phyloP scores from a whole-genome alignment of 2,797 vertebrate species.

The Syngnathus acus region DNA sequence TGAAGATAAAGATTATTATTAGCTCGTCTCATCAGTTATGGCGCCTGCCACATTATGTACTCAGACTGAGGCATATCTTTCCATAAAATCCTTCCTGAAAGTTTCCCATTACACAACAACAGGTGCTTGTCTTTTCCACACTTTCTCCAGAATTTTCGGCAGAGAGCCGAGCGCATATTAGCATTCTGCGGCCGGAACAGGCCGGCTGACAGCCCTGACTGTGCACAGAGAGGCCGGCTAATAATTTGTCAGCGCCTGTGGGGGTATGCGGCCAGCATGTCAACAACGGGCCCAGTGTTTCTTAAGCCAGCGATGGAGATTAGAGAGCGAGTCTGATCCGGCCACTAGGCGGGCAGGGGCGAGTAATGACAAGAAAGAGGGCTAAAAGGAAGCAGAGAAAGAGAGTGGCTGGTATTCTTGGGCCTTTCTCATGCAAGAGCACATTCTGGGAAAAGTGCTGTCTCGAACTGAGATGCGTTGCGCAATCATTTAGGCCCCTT shows the following conservation, averaged over 20 bases:
- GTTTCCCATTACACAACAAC: neutral
- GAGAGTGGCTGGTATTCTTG: slow-evolving; percentile 30
- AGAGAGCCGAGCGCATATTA: slow-evolving; percentile 36
- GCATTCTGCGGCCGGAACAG: slow-evolving; percentile 31
- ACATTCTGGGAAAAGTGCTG: slow-evolving; percentile 19
- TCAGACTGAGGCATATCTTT: neutral
- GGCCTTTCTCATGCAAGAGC: slow-evolving; percentile 15
- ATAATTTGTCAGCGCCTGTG: slow-evolving; percentile 71
- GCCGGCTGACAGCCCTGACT: slow-evolving; percentile 26
- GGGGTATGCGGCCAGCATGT: slow-evolving; percentile 60
- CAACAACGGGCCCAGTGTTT: slow-evolving; percentile 74
- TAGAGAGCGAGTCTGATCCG: slow-evolving; percentile 53
- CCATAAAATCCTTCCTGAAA: neutral
- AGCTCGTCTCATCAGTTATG: too few species aligned
- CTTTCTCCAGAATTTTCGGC: slow-evolving; percentile 38
- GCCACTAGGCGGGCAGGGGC: slow-evolving; percentile 36
- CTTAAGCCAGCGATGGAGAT: slow-evolving; percentile 60
- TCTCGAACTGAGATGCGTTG: slow-evolving; percentile 34
- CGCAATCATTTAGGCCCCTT: slow-evolving; percentile 43
- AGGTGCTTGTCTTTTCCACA: neutral
- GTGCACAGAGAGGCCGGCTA: slow-evolving; percentile 59
- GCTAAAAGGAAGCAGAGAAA: slow-evolving; percentile 22
- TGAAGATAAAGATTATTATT: too few species aligned
- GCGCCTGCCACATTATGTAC: too few species aligned
- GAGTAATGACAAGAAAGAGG: neutral